Evolutionary conservation across 2,888 invertebrate species (phyloP).

Genomic region (Octodonta nipae): DNA sequence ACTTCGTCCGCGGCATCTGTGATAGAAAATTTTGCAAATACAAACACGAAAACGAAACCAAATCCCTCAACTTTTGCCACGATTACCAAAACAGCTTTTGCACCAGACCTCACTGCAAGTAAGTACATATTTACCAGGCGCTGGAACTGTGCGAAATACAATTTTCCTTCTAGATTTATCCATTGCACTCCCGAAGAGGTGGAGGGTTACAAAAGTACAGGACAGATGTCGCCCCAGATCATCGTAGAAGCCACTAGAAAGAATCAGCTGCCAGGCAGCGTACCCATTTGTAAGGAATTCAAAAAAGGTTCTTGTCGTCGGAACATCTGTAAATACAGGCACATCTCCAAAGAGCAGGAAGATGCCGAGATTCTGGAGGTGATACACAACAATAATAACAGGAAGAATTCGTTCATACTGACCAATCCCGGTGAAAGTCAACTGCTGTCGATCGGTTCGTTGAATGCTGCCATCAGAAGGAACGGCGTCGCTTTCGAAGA

Average conservation of each 20-base stretch:
- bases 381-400: constrained; percentile 25
- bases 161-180: constrained; percentile 43
- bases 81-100: constrained; percentile 65
- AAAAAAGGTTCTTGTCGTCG: constrained; percentile 39
- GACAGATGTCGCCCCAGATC: constrained; percentile 52
- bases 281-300: constrained; percentile 40
- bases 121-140: no score
- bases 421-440: constrained; percentile 10
- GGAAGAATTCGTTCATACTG: constrained; percentile 13
- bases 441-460: no score
- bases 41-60: constrained; percentile 37
- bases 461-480: constrained; percentile 19
- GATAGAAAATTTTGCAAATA: constrained; percentile 42
- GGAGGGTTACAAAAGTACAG: constrained; percentile 56
- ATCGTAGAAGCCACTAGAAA: constrained; percentile 34
- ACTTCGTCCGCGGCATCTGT: constrained; percentile 45
- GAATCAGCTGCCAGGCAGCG: constrained; percentile 32
- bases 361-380: constrained; percentile 32
- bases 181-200: constrained; percentile 68
- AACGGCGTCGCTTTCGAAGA: constrained; percentile 26
- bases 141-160: no score
- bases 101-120: constrained; percentile 53
- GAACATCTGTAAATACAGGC: constrained; percentile 32
- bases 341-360: constrained; percentile 32
- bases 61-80: constrained; percentile 43